These are phyloP conservation scores for Melipona bicolor DNA, from an alignment of 2,888 invertebrate species.

Conservation along the genomic window DNA sequence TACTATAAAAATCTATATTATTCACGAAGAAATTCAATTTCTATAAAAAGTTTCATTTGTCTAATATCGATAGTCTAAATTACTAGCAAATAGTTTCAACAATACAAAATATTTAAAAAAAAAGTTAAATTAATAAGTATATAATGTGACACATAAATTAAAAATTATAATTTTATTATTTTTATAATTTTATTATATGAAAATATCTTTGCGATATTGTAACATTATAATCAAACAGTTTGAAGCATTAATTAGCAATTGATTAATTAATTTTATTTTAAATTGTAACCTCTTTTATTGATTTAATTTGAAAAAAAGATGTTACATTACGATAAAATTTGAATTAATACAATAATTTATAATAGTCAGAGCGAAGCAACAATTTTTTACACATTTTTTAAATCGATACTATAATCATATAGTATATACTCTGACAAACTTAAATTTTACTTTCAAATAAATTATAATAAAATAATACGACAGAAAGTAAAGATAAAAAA, in stretches of 20 bases:
- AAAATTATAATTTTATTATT: not conserved
- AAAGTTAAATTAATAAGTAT: not conserved
- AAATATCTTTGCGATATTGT: not conserved
- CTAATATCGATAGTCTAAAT: not conserved
- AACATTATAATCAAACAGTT: not conserved
- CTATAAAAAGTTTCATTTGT: not conserved
- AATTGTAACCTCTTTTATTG: not conserved
- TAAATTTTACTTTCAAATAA: not conserved
- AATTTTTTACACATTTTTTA: not conserved
- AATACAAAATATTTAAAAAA: not conserved
- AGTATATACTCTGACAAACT: not conserved
- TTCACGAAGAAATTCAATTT: not conserved
- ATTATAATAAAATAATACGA: not conserved
- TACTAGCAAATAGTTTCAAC: not conserved
- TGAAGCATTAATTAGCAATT: not conserved
- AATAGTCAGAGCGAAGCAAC: not conserved
- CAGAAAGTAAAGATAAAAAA: not conserved
- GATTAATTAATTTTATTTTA: slow-evolving; percentile 4
- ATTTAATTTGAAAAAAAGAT: not conserved
- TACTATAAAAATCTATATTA: not conserved
- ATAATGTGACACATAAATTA: not conserved
- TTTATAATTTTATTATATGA: not conserved
- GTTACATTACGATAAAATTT: not conserved
- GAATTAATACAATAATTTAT: not conserved
- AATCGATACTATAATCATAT: not conserved